A percentile compares a stretch with the other conserved stretches of the same genome.
Evolutionary conservation across 2,888 invertebrate genomes (phyloP).

Genomic region (Cotesia congregata): DNA sequence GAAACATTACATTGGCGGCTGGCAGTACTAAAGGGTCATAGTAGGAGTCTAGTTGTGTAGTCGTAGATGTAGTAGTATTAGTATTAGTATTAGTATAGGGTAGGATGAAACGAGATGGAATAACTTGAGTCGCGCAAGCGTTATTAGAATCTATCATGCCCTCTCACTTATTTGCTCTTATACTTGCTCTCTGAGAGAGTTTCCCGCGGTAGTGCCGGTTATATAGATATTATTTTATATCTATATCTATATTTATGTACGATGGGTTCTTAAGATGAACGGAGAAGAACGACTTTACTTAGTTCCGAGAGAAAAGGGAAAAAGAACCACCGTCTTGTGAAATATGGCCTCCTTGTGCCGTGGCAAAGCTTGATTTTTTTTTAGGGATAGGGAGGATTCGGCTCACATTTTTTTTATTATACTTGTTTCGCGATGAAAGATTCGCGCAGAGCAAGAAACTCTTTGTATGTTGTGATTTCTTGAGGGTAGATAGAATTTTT

Average conservation of each 20-base stretch:
- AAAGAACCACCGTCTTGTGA: slow-evolving; percentile 62
- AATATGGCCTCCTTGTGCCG: slow-evolving; percentile 68
- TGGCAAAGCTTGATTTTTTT: slow-evolving; percentile 56
- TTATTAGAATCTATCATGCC: slow-evolving; percentile 57
- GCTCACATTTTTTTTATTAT: background rate
- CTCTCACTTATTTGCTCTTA: slow-evolving; percentile 32
- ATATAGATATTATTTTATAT: slow-evolving; percentile 9
- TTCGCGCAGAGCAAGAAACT: background rate
- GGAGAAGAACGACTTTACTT: background rate
- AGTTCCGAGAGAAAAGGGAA: slow-evolving; percentile 43
- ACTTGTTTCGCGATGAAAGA: background rate
- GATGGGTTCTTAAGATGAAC: background rate
- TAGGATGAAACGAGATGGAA: slow-evolving; percentile 63
- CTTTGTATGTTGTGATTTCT: background rate
- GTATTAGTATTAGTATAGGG: slow-evolving; percentile 54
- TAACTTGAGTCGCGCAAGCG: slow-evolving; percentile 64
- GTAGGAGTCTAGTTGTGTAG: slow-evolving; percentile 34
- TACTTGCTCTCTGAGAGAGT: background rate
- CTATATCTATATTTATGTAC: slow-evolving; percentile 1
- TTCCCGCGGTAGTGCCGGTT: background rate
- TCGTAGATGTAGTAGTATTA: background rate
- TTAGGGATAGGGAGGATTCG: slow-evolving; percentile 33
- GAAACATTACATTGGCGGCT: slow-evolving; percentile 70
- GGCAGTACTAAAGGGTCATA: slow-evolving; percentile 63
- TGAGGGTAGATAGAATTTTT: background rate